These are phyloP conservation scores for Phaenicophaeus curvirostris DNA, from an alignment of 2,797 vertebrate genomes.

Conservation along the genomic window DNA sequence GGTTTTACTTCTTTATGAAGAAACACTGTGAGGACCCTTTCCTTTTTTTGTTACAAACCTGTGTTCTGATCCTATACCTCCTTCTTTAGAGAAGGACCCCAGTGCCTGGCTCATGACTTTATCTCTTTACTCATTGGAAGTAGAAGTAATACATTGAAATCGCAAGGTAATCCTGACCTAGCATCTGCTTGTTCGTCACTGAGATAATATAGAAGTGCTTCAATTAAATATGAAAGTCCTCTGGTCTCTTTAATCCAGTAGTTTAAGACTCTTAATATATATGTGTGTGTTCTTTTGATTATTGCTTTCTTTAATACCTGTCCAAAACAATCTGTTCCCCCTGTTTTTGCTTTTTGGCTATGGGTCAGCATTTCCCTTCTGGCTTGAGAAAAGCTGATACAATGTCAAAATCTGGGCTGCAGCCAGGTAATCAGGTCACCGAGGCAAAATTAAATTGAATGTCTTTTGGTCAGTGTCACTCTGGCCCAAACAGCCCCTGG, in stretches of 20 bases:
- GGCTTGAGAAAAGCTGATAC: background rate
- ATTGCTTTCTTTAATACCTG: background rate
- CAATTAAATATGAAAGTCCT: background rate
- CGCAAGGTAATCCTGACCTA: background rate
- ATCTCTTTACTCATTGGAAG: background rate
- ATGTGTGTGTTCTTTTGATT: no score
- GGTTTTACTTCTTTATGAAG: background rate
- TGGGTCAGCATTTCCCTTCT: background rate
- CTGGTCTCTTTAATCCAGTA: background rate
- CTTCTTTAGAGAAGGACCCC: background rate
- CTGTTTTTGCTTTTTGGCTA: background rate
- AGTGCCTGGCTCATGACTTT: background rate
- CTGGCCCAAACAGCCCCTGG: fast-evolving
- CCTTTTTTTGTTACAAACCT: background rate
- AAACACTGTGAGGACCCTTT: background rate
- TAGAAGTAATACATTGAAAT: background rate
- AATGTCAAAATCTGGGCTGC: background rate
- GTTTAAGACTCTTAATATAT: background rate
- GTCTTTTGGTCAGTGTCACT: background rate
- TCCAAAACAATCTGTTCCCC: background rate
- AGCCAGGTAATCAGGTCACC: constrained; percentile 3
- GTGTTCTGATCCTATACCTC: background rate
- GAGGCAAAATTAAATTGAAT: background rate
- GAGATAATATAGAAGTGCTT: background rate
- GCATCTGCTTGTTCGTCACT: background rate